Percentiles rank a stretch among this genome's conserved stretches.
phyloP scores from a whole-genome alignment of 2,113 vertebrate species.

The Chauna torquata region DNA sequence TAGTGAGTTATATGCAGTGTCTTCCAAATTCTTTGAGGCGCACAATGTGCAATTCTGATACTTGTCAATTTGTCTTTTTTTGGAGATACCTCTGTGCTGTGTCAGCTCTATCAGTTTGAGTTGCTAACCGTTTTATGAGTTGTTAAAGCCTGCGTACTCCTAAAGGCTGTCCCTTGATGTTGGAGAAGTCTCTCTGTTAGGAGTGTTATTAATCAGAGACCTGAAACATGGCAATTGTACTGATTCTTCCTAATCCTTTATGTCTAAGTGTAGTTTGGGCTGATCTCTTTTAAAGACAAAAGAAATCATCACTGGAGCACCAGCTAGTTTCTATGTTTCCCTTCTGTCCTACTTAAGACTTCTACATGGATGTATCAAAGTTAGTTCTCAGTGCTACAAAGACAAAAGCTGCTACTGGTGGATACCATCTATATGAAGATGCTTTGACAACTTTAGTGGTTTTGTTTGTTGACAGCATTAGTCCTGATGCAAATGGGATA shows the following conservation, averaged over 20 bases:
- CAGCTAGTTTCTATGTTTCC: not conserved
- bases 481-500: not conserved
- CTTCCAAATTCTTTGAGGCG: not conserved
- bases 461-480: not conserved
- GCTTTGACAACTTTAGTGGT: rapidly evolving
- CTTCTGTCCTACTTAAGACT: not conserved
- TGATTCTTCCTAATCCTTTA: rapidly evolving
- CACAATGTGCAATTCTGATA: not conserved
- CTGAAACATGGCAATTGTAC: not conserved
- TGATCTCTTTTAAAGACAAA: not conserved
- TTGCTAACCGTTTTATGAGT: not conserved
- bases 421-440: not conserved
- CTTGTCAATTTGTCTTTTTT: not conserved
- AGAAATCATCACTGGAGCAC: not conserved
- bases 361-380: not conserved
- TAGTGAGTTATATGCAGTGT: rapidly evolving
- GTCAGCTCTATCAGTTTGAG: not conserved
- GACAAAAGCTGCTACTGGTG: not conserved
- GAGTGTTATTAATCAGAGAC: not conserved
- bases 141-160: not conserved
- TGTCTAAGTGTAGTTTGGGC: not conserved
- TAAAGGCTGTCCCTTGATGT: not conserved
- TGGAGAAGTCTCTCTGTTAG: not conserved
- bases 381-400: not conserved
- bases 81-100: not conserved